These are phyloP conservation scores for Torymus auratus DNA, from an alignment of 2,888 invertebrate genomes.

Conservation along the genomic window DNA sequence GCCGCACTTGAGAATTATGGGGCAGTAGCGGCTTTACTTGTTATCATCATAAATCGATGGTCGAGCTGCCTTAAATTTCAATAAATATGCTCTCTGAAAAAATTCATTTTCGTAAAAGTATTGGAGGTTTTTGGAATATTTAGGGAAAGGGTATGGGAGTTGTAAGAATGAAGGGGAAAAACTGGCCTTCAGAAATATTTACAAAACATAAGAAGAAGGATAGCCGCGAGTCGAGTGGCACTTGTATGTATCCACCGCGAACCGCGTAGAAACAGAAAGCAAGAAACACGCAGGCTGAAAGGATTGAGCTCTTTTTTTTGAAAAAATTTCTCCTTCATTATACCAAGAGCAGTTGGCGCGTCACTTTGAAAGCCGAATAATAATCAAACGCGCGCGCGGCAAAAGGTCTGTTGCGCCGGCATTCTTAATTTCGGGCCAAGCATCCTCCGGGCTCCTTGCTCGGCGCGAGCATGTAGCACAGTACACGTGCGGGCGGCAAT, in stretches of 20 bases:
- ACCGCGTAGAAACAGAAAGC: conserved; percentile 2
- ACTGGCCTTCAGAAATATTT: neutral
- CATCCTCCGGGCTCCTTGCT: conserved; percentile 47
- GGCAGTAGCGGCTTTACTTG: neutral
- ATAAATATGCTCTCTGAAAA: too few species aligned
- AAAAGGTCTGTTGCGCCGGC: conserved; percentile 7
- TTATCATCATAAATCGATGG: conserved; percentile 25
- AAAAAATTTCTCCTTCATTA: conserved; percentile 15
- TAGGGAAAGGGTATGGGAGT: neutral
- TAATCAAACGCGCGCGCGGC: neutral
- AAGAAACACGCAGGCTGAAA: conserved; percentile 24
- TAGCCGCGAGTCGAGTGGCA: conserved; percentile 7
- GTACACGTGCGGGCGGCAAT: conserved; percentile 1
- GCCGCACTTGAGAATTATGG: conserved; percentile 13
- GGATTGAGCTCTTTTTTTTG: conserved; percentile 14
- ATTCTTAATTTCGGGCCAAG: conserved; percentile 59
- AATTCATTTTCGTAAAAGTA: too few species aligned
- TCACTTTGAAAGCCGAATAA: conserved; percentile 26
- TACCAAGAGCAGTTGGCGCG: neutral
- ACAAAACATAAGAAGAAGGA: conserved; percentile 6
- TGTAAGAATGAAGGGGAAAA: too few species aligned
- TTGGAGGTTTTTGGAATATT: neutral
- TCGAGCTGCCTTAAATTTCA: neutral
- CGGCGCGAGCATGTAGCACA: too few species aligned
- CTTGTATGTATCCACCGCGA: conserved; percentile 18